Evolutionary conservation across 2,888 invertebrate species (phyloP).

Genomic region (Anticlea derivata): DNA sequence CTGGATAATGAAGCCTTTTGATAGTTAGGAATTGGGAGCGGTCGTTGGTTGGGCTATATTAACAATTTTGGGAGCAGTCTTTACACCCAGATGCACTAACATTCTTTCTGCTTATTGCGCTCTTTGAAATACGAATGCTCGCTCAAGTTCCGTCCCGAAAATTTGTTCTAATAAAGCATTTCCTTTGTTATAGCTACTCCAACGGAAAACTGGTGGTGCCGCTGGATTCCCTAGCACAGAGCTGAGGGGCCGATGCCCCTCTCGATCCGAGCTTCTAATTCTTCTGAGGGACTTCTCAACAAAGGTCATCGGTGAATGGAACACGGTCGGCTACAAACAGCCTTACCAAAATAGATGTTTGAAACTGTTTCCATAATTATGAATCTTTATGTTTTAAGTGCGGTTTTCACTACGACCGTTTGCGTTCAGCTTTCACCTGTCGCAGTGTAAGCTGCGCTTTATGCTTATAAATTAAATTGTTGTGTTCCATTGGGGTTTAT

Average conservation of each 20-base stretch:
- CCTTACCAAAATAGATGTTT: constrained; percentile 27
- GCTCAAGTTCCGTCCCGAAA: neutral
- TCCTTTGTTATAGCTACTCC: constrained; percentile 80
- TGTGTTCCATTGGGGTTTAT: too few species aligned
- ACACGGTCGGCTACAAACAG: constrained; percentile 33
- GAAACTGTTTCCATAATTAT: constrained; percentile 4
- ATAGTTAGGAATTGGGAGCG: too few species aligned
- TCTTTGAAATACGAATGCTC: neutral
- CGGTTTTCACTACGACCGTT: too few species aligned
- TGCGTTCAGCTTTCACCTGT: too few species aligned
- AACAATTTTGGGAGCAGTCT: constrained; percentile 8
- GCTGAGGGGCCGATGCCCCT: constrained; percentile 74
- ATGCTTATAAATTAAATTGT: neutral
- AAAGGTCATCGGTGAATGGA: constrained; percentile 51
- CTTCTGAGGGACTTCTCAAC: constrained; percentile 70
- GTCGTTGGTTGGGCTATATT: too few species aligned
- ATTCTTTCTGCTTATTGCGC: constrained; percentile 15
- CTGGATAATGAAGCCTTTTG: too few species aligned
- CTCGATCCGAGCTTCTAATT: constrained; percentile 69
- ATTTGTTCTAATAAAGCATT: constrained; percentile 33
- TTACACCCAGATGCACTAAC: constrained; percentile 10
- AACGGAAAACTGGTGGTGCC: constrained; percentile 85
- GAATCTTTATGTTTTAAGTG: neutral
- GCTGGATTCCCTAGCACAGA: constrained; percentile 83
- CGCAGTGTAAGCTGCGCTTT: too few species aligned